Evolutionary conservation across 2,888 invertebrate species (phyloP).

Genomic region (Lissonota sp.): DNA sequence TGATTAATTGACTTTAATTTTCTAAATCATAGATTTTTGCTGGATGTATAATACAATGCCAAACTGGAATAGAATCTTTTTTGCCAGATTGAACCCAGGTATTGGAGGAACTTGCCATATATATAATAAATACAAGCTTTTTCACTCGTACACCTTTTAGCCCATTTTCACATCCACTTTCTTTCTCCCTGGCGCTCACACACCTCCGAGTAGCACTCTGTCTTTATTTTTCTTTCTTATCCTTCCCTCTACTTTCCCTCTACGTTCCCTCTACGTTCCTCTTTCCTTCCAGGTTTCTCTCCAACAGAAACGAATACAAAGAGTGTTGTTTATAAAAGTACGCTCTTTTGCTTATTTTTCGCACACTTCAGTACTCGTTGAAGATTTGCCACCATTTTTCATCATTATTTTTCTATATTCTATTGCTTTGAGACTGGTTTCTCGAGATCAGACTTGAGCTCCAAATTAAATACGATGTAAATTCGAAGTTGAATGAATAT

Average conservation of each 20-base stretch:
- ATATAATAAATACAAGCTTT: constrained; percentile 36
- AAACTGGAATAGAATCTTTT: no score
- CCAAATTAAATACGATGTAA: no score
- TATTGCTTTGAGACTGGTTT: no score
- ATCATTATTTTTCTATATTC: constrained; percentile 13
- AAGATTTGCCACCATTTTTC: constrained; percentile 8
- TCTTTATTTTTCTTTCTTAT: constrained; percentile 55
- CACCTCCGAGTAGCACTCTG: constrained; percentile 30
- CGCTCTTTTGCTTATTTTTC: constrained; percentile 40
- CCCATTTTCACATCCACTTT: constrained; percentile 38
- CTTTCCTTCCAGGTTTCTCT: not conserved
- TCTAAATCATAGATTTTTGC: no score
- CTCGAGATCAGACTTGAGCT: no score
- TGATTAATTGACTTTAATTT: no score
- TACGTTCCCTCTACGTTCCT: constrained; percentile 7
- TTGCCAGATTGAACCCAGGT: no score
- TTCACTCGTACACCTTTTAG: constrained; percentile 57
- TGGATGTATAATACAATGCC: no score
- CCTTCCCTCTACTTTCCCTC: constrained; percentile 1
- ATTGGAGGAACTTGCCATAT: constrained; percentile 20
- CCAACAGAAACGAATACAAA: not conserved
- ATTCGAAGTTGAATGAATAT: no score
- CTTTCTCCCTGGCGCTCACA: constrained; percentile 41
- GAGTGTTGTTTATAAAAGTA: constrained; percentile 59
- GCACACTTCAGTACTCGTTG: constrained; percentile 1